Evolutionary conservation across 2,113 vertebrate genomes (phyloP).

Genomic region (Peromyscus californicus): DNA sequence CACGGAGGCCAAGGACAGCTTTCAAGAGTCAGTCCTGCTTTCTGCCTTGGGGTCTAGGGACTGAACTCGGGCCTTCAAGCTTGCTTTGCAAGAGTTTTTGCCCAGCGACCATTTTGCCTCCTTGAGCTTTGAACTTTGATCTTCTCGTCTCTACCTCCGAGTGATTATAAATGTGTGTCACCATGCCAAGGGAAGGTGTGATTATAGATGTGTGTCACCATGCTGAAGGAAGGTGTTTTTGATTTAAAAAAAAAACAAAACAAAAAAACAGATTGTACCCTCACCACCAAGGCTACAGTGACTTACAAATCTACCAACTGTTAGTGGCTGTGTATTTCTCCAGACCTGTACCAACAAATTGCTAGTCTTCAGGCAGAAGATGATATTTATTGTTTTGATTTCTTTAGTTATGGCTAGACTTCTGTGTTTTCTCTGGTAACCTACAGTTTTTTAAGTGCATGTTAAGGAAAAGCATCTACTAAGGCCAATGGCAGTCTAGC

Average conservation of each 20-base stretch:
- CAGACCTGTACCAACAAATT: neutral
- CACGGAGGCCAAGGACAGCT: neutral
- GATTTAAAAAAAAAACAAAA: neutral
- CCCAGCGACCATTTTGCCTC: neutral
- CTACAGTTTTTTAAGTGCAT: slow-evolving; percentile 46
- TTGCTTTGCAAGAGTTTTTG: neutral
- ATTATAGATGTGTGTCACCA: neutral
- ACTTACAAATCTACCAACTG: slow-evolving; percentile 17
- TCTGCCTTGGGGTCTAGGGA: neutral
- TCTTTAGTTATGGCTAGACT: slow-evolving; percentile 23
- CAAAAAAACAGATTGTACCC: neutral
- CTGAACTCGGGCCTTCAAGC: neutral
- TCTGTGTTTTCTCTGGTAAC: slow-evolving; percentile 65
- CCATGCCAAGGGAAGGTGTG: neutral
- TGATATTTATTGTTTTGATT: slow-evolving; percentile 49
- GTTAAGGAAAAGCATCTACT: slow-evolving; percentile 20
- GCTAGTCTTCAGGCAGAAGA: neutral
- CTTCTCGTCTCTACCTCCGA: neutral
- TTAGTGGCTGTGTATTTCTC: neutral
- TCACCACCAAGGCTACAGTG: neutral
- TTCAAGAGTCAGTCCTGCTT: neutral
- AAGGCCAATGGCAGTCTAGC: slow-evolving; percentile 35
- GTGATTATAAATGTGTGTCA: neutral
- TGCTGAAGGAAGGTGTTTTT: neutral
- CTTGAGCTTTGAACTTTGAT: neutral